Base-by-base conservation (phyloP, 1,140 invertebrate genomes). In the Caenorhabditis inopinata region DNA sequence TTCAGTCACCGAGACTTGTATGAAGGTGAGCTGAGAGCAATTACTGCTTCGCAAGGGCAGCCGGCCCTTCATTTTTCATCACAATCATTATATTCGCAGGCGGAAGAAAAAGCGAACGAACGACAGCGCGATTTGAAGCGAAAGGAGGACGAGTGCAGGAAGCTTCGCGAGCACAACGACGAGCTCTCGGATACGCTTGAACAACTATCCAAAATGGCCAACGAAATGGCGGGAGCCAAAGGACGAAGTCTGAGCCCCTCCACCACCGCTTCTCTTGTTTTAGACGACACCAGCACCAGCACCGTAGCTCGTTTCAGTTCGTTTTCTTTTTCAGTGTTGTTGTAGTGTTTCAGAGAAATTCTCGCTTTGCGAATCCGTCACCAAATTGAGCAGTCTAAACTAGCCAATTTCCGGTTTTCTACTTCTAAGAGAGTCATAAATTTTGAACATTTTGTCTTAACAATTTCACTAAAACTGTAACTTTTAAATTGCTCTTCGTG, bases 201-300 rank as follows among this genome's bases (percentile, higher is more conserved):
- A 14, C 23, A 38, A 45, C 32, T 78, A 25, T 51, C 49, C n/a
- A 47, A n/a, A 9, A 78, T 78, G 76, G 49, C 76, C 14, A 35
- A 42, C 32, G 76, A 78, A 62, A 38, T 78, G 76, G 76, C 51
- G 23, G 53, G 38, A 21, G 76, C 32, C 7, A 58, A 21, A 62
- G 53, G 53, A 53, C 29, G 47, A 78, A 78, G 76, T 62, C 49
- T 27, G 49, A 78, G 76, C 68, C 76, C 76, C 25, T 42, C 76
- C 18, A 45, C 18, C 29, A 18, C 16, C 23, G 11, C 5, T 18
- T 21, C 6, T 32, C 14, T 16, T 45, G 76, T 58, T 46, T 35
- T 62, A n/a, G 49, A 12, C 47, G 49, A 16, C 49, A 11, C 5
- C 14, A 12, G 47, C 76, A n/a, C 38, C 38, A 42, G 6, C 38